Evolutionary conservation across 2,113 vertebrate genomes (phyloP).

Genomic region (Chloropsis hardwickii): DNA sequence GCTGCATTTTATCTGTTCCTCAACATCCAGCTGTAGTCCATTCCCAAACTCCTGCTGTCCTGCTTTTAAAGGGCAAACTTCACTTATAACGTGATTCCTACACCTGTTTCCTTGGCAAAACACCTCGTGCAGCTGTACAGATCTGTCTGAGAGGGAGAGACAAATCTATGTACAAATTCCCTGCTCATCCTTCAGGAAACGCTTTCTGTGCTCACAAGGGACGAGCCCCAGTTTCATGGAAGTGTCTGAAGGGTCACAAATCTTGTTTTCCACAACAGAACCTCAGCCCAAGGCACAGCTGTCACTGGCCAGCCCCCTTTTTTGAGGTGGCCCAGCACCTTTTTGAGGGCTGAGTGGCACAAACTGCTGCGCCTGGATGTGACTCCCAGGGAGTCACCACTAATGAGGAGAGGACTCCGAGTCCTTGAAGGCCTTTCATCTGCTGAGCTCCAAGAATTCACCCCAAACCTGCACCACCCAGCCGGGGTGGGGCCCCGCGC

Average conservation of each 20-base stretch:
- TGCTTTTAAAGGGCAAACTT: not conserved
- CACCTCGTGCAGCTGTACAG: not conserved
- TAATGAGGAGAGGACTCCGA: not conserved
- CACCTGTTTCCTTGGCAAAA: not conserved
- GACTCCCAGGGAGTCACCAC: not conserved
- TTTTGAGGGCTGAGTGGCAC: not conserved
- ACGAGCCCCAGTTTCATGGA: not conserved
- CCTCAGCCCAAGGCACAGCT: not conserved
- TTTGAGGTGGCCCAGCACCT: not conserved
- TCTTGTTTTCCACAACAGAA: not conserved
- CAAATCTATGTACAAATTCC: not conserved
- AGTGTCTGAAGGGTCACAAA: not conserved
- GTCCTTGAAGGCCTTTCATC: slow-evolving; percentile 28
- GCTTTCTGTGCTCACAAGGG: not conserved
- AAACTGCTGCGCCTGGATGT: not conserved
- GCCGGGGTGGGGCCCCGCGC: slow-evolving; percentile 16
- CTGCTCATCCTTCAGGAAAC: not conserved
- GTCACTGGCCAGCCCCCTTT: not conserved
- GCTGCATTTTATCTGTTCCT: not conserved
- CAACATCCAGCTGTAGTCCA: not conserved
- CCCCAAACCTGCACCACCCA: slow-evolving; percentile 5
- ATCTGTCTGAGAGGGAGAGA: not conserved
- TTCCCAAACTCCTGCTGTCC: not conserved
- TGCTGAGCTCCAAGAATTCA: slow-evolving; percentile 6
- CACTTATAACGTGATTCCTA: not conserved